Evolutionary conservation across 2,797 vertebrate genomes (phyloP), one percentile per base, ranked within the genome.

Genomic region (Borostomias antarcticus): DNA sequence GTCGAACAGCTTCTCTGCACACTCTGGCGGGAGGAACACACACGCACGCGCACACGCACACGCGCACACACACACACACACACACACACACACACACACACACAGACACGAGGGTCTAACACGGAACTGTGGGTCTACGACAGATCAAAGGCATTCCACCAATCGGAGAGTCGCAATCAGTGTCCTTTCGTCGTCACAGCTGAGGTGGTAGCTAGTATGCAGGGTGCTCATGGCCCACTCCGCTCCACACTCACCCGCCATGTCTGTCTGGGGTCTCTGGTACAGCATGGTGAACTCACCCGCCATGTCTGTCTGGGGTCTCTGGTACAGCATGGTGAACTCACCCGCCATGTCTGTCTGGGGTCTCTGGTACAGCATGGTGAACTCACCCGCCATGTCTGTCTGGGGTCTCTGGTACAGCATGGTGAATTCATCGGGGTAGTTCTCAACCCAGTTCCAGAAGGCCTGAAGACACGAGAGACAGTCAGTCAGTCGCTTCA

Each of bases 1-100:
- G 89, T 99, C 97, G 79, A 99, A 99, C 64, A 99, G 79, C 84
- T 96, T 98, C 90, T 99, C 97, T 50, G 96, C 97, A 83, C 95
- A 96, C 76, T 98, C 97, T 98, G 72, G 2, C n/a, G n/a, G 40
- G n/a, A 10, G 9, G 57, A 29, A 62, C 9, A 52, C 10, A 48
- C 29, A 17, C 13, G 25, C 10, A 40, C 33, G 68, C 21, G 43
- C 8, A 43, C 51, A 48, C 19, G 19, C 3, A 40, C 43, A 30
- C 29, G 33, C 5, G 21, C 2, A 58, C 32, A 58, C 6, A 25
- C 26, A 32, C 15, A 11, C 19, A 43, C 68, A 17, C 10, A 37
- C 40, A 60, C 47, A 58, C 23, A 59, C 52, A 71, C 77, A 82
- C 64, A 73, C 64, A 72, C 8, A 6, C 21, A 63, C 40, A 58